Evolutionary conservation across 2,888 invertebrate species (phyloP).

Genomic region (Dynastes maya): DNA sequence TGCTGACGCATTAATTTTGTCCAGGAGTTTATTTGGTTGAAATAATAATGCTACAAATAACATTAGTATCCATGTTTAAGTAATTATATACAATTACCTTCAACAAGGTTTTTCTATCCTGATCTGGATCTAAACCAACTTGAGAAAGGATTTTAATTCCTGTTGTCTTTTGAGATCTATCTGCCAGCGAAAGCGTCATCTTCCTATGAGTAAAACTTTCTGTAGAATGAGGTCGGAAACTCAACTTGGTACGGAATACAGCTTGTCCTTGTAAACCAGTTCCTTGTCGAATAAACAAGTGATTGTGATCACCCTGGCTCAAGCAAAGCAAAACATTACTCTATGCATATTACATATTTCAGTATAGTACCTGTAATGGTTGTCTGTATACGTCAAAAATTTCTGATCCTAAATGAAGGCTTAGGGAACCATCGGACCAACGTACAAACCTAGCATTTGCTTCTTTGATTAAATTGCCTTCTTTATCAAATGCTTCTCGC

Average conservation of each 20-base stretch:
- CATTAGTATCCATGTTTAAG: no score
- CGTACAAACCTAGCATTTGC: conserved; percentile 96
- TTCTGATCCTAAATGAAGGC: conserved; percentile 96
- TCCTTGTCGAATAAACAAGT: conserved; percentile 97
- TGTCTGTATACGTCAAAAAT: conserved; percentile 98
- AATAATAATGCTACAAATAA: no score
- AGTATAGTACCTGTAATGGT: conserved; percentile 80
- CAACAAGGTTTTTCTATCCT: conserved; percentile 90
- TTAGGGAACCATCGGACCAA: conserved; percentile 99
- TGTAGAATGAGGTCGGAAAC: conserved; percentile 98
- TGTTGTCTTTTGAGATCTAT: conserved; percentile 92
- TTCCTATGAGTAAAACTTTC: conserved; percentile 99
- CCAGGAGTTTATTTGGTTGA: neutral
- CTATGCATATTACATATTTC: neutral
- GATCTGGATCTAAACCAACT: conserved; percentile 95
- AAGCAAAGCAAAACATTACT: conserved; percentile 13
- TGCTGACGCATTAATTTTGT: neutral
- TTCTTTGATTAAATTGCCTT: conserved; percentile 87
- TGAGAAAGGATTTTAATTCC: conserved; percentile 97
- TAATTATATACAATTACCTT: conserved; percentile 76
- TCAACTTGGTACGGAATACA: conserved; percentile 95
- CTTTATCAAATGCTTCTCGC: conserved; percentile 87
- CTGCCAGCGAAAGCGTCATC: conserved; percentile 98
- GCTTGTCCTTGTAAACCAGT: conserved; percentile 98
- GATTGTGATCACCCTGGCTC: conserved; percentile 93